A percentile compares a stretch with the other conserved stretches of the same genome.
phyloP scores from a whole-genome alignment of 2,797 vertebrate genomes.

The Uromys caudimaculatus region DNA sequence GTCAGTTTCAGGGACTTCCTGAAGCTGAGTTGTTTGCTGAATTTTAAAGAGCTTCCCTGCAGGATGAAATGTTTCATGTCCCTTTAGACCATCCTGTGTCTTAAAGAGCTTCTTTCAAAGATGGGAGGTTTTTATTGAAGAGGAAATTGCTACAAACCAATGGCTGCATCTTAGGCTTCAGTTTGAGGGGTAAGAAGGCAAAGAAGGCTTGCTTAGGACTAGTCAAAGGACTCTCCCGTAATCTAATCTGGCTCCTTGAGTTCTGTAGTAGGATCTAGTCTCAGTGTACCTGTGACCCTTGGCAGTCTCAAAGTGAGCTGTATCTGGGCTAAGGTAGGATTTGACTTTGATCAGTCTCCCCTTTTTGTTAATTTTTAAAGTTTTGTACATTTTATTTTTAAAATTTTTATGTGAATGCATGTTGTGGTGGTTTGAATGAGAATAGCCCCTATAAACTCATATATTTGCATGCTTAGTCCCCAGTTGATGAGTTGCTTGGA shows the following conservation, averaged over 20 bases:
- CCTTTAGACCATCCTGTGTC: neutral
- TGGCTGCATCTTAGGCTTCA: neutral
- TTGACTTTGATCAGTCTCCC: neutral
- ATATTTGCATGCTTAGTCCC: neutral
- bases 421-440: neutral
- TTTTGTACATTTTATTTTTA: neutral
- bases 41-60: neutral
- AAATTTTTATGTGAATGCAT: neutral
- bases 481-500: neutral
- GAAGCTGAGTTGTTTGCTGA: neutral
- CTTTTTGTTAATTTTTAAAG: neutral
- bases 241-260: neutral
- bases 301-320: neutral
- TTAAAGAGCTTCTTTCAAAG: neutral
- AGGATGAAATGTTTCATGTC: neutral
- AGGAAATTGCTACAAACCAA: neutral
- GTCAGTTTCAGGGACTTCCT: neutral
- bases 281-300: neutral
- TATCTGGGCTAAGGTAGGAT: neutral
- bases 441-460: neutral
- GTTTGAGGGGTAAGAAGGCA: neutral
- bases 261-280: neutral
- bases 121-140: neutral
- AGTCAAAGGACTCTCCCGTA: neutral
- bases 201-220: neutral